Conservation (phyloP, 2,888 invertebrate species). For the Leptothorax acervorum region DNA sequence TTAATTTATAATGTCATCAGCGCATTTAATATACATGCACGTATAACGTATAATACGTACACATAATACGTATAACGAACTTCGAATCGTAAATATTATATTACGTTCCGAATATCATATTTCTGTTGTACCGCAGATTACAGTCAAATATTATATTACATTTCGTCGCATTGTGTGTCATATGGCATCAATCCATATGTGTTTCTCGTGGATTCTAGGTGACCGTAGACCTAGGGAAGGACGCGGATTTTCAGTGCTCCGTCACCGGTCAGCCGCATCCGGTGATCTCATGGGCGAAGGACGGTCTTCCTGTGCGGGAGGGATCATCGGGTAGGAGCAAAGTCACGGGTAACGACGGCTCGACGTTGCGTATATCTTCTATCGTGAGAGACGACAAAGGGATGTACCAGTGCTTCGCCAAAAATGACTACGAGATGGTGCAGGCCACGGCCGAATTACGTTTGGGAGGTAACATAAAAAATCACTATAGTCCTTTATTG, state of each 20-base stretch:
- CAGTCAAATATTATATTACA: constrained; percentile 18
- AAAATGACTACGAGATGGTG: constrained; percentile 94
- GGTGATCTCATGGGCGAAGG: constrained; percentile 86
- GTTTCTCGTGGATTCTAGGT: constrained; percentile 90
- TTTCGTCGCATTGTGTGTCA: not conserved
- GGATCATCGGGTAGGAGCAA: constrained; percentile 83
- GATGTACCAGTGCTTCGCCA: constrained; percentile 96
- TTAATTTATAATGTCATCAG: constrained; percentile 3
- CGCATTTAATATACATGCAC: not conserved
- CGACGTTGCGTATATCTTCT: constrained; percentile 84
- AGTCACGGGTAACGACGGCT: constrained; percentile 82
- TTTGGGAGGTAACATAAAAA: constrained; percentile 89
- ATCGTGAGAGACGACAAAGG: constrained; percentile 94
- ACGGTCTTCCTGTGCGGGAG: constrained; percentile 85
- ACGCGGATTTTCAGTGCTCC: constrained; percentile 95
- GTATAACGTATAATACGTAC: not conserved
- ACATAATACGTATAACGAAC: not conserved
- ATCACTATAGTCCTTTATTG: not conserved
- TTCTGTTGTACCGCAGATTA: not conserved
- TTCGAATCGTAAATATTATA: constrained; percentile 14
- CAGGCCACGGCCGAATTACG: constrained; percentile 93
- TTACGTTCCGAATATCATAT: constrained; percentile 9
- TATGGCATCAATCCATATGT: not conserved
- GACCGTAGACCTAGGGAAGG: constrained; percentile 94
- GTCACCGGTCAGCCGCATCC: constrained; percentile 92